Percentiles rank a stretch among this genome's conserved stretches.
phyloP scores from a whole-genome alignment of 2,888 invertebrate species.

The Calephelis perditalis region DNA sequence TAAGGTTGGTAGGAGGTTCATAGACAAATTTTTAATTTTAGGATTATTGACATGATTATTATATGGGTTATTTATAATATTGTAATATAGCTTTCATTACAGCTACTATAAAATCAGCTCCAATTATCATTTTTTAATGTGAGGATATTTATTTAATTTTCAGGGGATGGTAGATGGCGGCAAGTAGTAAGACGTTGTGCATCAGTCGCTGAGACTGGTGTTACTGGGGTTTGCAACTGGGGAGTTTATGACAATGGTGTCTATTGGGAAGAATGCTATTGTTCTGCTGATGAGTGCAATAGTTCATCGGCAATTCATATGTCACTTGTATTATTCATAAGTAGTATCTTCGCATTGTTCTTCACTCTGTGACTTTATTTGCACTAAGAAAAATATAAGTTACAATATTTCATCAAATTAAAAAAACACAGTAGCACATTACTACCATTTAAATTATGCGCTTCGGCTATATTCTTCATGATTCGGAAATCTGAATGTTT shows the following conservation, averaged over 20 bases:
- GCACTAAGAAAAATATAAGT: too few relatives aligned
- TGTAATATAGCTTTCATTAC: too few relatives aligned
- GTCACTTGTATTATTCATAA: constrained; percentile 39
- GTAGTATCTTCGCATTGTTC: constrained; percentile 26
- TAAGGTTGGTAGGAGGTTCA: too few relatives aligned
- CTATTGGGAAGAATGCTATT: constrained; percentile 98
- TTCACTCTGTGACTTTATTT: constrained; percentile 14
- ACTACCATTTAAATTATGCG: too few relatives aligned
- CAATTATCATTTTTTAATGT: not conserved
- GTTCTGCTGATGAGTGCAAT: constrained; percentile 94
- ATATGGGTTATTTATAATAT: too few relatives aligned
- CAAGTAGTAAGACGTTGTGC: constrained; percentile 94
- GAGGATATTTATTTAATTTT: constrained; percentile 31
- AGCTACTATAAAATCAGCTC: too few relatives aligned
- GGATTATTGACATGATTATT: too few relatives aligned
- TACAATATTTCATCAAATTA: too few relatives aligned
- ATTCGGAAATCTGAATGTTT: too few relatives aligned
- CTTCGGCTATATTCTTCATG: too few relatives aligned
- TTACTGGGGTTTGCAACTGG: constrained; percentile 98
- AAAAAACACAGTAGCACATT: too few relatives aligned
- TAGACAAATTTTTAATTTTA: too few relatives aligned
- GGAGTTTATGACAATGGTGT: constrained; percentile 95
- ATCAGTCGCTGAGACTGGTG: constrained; percentile 93
- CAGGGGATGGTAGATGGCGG: constrained; percentile 97
- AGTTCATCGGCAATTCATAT: constrained; percentile 41